Percentiles rank a stretch among this genome's conserved stretches.
These are phyloP conservation scores for Carassius carassius DNA, from an alignment of 2,113 vertebrate species.

Conservation along the genomic window DNA sequence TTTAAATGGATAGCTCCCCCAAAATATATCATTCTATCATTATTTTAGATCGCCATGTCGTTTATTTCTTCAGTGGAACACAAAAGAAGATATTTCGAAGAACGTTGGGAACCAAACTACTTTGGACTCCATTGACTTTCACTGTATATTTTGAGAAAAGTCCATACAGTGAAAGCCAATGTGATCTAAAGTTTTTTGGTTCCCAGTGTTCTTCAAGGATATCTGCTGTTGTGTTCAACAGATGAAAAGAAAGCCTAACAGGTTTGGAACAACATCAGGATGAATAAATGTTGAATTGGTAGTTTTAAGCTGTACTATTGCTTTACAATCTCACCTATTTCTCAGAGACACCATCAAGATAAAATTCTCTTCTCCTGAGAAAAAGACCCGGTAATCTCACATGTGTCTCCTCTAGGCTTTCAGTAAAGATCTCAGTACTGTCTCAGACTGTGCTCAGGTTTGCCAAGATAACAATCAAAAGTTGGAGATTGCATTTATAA, in stretches of 20 bases:
- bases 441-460: no score
- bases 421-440: no score
- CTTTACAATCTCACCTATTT: no score
- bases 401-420: no score
- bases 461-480: no score
- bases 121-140: not conserved
- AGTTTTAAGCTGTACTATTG: no score
- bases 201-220: not conserved
- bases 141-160: not conserved
- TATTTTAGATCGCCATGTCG: not conserved
- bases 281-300: not conserved
- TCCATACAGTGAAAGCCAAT: not conserved
- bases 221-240: not conserved
- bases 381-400: no score
- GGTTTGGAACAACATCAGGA: not conserved
- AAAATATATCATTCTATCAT: not conserved
- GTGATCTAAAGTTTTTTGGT: not conserved
- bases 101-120: not conserved
- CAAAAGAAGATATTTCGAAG: not conserved
- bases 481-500: no score
- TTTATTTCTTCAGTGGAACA: no score
- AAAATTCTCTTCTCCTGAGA: no score
- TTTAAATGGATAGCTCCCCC: not conserved
- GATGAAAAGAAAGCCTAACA: not conserved
- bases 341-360: no score